Conservation (phyloP, 2,797 vertebrate species). For the Nannoperca australis region DNA sequence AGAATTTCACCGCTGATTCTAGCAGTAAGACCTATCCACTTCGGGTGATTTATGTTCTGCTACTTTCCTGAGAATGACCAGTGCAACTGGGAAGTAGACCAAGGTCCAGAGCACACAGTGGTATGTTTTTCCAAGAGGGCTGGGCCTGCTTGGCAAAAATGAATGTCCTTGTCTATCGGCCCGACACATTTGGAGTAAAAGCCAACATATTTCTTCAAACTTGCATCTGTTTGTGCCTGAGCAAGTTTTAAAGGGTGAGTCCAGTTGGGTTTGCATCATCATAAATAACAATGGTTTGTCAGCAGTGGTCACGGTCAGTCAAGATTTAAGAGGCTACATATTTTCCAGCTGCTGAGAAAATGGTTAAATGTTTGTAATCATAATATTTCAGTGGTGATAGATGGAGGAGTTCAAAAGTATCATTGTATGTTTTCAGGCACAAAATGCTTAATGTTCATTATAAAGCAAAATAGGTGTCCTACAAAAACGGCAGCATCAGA, state of each 20-base stretch:
- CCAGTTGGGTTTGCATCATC: constrained; percentile 60
- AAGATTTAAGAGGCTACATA: constrained; percentile 64
- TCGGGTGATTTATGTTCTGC: constrained; percentile 81
- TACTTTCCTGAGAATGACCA: constrained; percentile 79
- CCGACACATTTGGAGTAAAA: constrained; percentile 66
- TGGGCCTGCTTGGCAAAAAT: constrained; percentile 71
- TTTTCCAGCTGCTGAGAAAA: constrained; percentile 67
- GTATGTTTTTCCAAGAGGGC: constrained; percentile 75
- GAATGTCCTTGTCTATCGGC: constrained; percentile 76
- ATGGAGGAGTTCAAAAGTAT: constrained; percentile 38
- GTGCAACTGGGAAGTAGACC: constrained; percentile 75
- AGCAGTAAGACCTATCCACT: constrained; percentile 75
- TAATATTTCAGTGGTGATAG: constrained; percentile 59
- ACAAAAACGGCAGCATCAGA: constrained; percentile 24
- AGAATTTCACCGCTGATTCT: constrained; percentile 73
- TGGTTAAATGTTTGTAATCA: constrained; percentile 57
- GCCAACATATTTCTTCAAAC: constrained; percentile 69
- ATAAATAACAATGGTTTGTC: constrained; percentile 69
- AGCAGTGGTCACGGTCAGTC: constrained; percentile 54
- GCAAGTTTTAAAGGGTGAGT: constrained; percentile 53
- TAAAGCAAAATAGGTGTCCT: constrained; percentile 23
- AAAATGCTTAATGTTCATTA: constrained; percentile 36
- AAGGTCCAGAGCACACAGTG: constrained; percentile 74
- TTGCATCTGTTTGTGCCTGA: constrained; percentile 62
- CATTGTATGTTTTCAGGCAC: constrained; percentile 24